Evolutionary conservation across 2,888 invertebrate species (phyloP), one percentile per base, ranked within the genome.

Genomic region (Heliconius hortense): DNA sequence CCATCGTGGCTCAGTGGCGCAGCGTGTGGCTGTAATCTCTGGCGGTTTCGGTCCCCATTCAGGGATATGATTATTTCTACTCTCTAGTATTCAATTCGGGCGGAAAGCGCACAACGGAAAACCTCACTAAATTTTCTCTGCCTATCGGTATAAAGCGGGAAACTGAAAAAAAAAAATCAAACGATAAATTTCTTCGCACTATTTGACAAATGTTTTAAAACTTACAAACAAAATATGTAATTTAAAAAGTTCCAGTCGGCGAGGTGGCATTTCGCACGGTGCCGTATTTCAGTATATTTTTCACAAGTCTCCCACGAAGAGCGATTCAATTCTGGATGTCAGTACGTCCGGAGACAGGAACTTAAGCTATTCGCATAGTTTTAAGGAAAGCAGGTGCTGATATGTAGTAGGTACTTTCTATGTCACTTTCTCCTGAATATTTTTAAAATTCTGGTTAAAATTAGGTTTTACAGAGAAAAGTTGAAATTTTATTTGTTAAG

Each of bases 271-370:
- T 35, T 35, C n/a, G 64, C 35, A 35, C 11, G 64, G 21, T 64
- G 11, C 64, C n/a, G n/a, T 66, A 66, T 66, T 66, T 66, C 24
- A 66, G 24, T 66, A 74, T 75, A 76, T 76, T 79, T 78, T 77
- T 73, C 72, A 75, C 66, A 63, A 35, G 71, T 71, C 43, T 69
- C 76, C 63, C 76, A 67, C 76, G 56, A 80, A 79, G 80, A 83
- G 83, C 84, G 82, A 84, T 85, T 85, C 84, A 84, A 86, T 86
- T 85, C 83, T 79, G 84, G 84, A 82, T 80, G 82, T 81, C 84
- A 80, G 81, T 80, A 81, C 80, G 80, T 75, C 78, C 80, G 79
- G 66, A 72, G 79, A 67, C 78, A 77, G 77, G 84, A 84, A 84
- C 85, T 83, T 82, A 78, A 82, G 82, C 81, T 82, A 84, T 83